Evolutionary conservation across 2,113 vertebrate genomes (phyloP), one percentile per base, ranked within the genome.

Genomic region (Corapipo altera): DNA sequence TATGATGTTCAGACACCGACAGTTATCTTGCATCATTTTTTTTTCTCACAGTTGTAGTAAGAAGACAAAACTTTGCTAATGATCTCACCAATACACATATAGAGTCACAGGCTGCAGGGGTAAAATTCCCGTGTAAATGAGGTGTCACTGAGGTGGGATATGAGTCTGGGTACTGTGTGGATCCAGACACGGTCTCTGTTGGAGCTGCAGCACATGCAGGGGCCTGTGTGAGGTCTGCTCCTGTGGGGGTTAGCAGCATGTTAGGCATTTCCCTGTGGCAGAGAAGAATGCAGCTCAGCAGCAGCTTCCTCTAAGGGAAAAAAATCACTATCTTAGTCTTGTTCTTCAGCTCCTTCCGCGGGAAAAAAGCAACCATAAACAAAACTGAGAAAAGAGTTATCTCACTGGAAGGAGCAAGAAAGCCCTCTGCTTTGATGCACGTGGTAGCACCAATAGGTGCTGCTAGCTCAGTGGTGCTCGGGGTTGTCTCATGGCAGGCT

Each of bases 211-310:
- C 49, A 32, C 46, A 43, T 11, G 23, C 64, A 54, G 67, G 48
- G 23, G 15, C 43, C 59, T 15, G 46, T 4, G 15, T 57, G 67
- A 46, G 79, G 17, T 46, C 75, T 73, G 76, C 39, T 88, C 15
- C 77, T 32, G 48, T 0, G 0, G 64, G 37, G 39, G 26, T 79
- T 26, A 65, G 35, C 64, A 48, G 39, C 2, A 0, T 7, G 32
- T 43, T 27, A 11, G 43, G 41, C 18, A 9, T 91, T 82, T 85
- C 37, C 48, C 23, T 5, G 1, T 2, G 74, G 20, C 49, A n/a
- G 7, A 70, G 57, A 21, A 62, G 39, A 86, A 48, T 32, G 32
- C 18, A 2, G 6, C 44, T 57, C 51, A 64, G 48, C 27, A 65
- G 58, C 77, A 26, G 12, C 73, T 89, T 91, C 73, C 58, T 73